Evolutionary conservation across 2,113 vertebrate genomes (phyloP), one percentile per base, ranked within the genome.

Genomic region (Perca flavescens): DNA sequence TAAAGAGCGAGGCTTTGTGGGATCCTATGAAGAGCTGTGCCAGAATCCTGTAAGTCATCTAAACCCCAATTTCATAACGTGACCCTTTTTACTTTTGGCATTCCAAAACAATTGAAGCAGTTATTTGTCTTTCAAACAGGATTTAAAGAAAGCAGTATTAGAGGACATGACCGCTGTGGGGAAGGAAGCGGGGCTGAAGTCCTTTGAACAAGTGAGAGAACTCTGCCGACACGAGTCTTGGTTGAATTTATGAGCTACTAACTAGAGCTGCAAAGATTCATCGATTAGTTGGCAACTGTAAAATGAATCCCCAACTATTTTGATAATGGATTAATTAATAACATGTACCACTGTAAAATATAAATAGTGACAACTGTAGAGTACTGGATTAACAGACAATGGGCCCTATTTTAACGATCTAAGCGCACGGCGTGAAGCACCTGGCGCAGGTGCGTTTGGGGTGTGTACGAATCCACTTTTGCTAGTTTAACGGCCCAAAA

Each of bases 161-260:
- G 94, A 95, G 79, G 94, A 96, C 84, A 94, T 96, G 95, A 93
- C 52, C 1, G 74, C 86, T 0, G 91, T 94, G 53, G 95, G 92
- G 19, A 96, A 94, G 64, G 81, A 92, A 56, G 95, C 94, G 0
- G 94, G 95, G 3, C 91, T 96, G 0, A 96, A 96, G 86, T 96
- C 95, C 1, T 96, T 96, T 65, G 95, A 96, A 77, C 95, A 96
- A 86, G 95, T 96, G 74, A 91, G 89, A 5, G 52, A 28, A 43
- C 31, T 34, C 21, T 65, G 13, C 17, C 10, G 14, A 36, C 19
- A 15, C 60, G 25, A 0, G 8, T 67, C 0, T 46, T 19, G 6
- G 11, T 65, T 62, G 6, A 58, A 49, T 40, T 1, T 22, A 13
- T 5, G 3, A 66, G 31, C n/a, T n/a, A 11, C 16, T 40, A 40